Conservation (phyloP, 2,888 invertebrate species). For the Chaetoderma sp. region DNA sequence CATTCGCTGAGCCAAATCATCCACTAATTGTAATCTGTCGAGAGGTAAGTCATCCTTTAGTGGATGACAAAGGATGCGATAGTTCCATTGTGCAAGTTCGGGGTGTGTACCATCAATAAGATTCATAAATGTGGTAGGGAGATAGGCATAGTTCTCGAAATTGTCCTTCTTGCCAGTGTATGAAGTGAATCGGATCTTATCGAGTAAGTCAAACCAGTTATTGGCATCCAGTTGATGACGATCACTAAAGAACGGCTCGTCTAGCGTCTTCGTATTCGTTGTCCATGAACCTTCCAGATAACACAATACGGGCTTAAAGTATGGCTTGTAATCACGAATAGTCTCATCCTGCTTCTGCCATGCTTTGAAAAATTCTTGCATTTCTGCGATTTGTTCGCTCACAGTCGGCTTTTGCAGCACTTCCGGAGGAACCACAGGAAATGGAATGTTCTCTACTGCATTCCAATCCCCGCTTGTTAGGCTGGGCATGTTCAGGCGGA, state of each 20-base stretch:
- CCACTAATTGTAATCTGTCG: slow-evolving; percentile 28
- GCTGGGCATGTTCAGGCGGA: slow-evolving; percentile 42
- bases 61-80: slow-evolving; percentile 46
- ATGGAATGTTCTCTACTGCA: slow-evolving; percentile 38
- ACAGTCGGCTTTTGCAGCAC: slow-evolving; percentile 42
- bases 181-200: slow-evolving; percentile 45
- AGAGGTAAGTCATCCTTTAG: slow-evolving; percentile 37
- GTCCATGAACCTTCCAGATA: slow-evolving; percentile 51
- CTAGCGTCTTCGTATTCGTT: slow-evolving; percentile 35
- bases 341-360: slow-evolving; percentile 29
- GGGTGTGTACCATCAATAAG: slow-evolving; percentile 38
- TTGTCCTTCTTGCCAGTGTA: slow-evolving; percentile 47
- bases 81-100: slow-evolving; percentile 54
- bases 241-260: slow-evolving; percentile 50
- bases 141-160: slow-evolving; percentile 49
- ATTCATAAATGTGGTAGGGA: slow-evolving; percentile 49
- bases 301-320: slow-evolving; percentile 47
- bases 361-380: slow-evolving; percentile 48
- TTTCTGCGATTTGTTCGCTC: slow-evolving; percentile 44
- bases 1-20: slow-evolving; percentile 41
- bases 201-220: slow-evolving; percentile 48
- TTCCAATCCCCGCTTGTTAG: slow-evolving; percentile 33
- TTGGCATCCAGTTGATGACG: slow-evolving; percentile 49
- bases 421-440: slow-evolving; percentile 48
- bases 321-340: slow-evolving; percentile 36